phyloP scores from a whole-genome alignment of 1,140 invertebrate genomes.

The Cydia amplana region DNA sequence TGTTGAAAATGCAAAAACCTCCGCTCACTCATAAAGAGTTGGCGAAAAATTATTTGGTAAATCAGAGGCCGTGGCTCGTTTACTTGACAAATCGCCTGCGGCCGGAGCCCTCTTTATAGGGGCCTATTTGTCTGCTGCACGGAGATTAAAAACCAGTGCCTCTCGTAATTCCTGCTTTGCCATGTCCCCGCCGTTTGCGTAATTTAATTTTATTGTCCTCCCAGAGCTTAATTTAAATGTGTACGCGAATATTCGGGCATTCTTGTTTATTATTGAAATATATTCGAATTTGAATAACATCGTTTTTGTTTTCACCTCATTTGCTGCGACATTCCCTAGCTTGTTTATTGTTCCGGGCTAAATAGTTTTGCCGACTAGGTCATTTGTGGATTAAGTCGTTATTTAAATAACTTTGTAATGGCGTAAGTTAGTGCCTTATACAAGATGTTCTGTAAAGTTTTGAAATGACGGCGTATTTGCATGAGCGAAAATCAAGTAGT shows the following conservation, averaged over 20 bases:
- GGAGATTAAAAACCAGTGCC: constrained; percentile 33
- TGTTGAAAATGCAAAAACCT: constrained; percentile 15
- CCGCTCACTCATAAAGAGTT: constrained; percentile 24
- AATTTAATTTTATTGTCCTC: constrained; percentile 35
- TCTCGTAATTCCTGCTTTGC: constrained; percentile 33
- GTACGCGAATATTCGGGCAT: constrained; percentile 27
- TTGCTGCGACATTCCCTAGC: neutral
- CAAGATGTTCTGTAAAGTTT: constrained; percentile 18
- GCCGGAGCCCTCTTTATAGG: constrained; percentile 32
- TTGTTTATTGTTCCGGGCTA: constrained; percentile 8
- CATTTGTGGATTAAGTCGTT: constrained; percentile 21
- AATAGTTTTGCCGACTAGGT: constrained; percentile 3
- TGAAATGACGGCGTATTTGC: neutral
- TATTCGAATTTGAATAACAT: constrained; percentile 20
- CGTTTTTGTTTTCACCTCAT: constrained; percentile 22
- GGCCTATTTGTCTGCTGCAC: constrained; percentile 30
- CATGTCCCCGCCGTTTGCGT: constrained; percentile 33
- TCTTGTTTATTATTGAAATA: constrained; percentile 29
- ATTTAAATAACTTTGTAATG: constrained; percentile 27
- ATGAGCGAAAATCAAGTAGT: constrained; percentile 16
- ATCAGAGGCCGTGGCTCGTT: constrained; percentile 26
- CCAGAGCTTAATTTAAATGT: constrained; percentile 30
- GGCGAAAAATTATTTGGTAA: constrained; percentile 30
- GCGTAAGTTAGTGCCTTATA: neutral
- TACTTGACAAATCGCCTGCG: constrained; percentile 32